phyloP scores from a whole-genome alignment of 2,113 vertebrate genomes.

The Ctenodactylus gundi region DNA sequence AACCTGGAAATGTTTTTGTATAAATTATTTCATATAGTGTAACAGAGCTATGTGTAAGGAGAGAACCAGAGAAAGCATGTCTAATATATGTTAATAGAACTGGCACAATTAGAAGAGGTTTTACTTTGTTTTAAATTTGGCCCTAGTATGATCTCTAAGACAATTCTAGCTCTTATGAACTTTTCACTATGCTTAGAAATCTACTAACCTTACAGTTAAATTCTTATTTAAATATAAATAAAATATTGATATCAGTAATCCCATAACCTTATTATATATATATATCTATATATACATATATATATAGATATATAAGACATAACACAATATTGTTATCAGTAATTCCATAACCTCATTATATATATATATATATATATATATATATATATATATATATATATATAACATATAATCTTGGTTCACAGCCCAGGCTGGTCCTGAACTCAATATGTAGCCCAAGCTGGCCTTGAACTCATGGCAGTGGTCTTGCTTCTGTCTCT shows the following conservation, averaged over 20 bases:
- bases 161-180: neutral
- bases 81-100: neutral
- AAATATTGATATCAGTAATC: neutral
- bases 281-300: too few relatives aligned
- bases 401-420: too few relatives aligned
- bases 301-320: too few relatives aligned
- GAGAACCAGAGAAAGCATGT: neutral
- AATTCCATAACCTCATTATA: too few relatives aligned
- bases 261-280: too few relatives aligned
- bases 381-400: too few relatives aligned
- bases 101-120: neutral
- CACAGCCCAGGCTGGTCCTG: too few relatives aligned
- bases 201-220: neutral
- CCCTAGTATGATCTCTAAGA: neutral
- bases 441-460: too few relatives aligned
- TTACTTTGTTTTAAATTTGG: neutral
- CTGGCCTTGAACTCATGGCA: too few relatives aligned
- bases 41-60: neutral
- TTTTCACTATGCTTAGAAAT: neutral
- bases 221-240: neutral
- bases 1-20: neutral
- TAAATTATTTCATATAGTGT: neutral
- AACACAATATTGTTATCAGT: too few relatives aligned
- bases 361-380: too few relatives aligned
- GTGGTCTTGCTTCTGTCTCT: too few relatives aligned